Evolutionary conservation across 2,113 vertebrate genomes (phyloP).

Genomic region (Indicator indicator): DNA sequence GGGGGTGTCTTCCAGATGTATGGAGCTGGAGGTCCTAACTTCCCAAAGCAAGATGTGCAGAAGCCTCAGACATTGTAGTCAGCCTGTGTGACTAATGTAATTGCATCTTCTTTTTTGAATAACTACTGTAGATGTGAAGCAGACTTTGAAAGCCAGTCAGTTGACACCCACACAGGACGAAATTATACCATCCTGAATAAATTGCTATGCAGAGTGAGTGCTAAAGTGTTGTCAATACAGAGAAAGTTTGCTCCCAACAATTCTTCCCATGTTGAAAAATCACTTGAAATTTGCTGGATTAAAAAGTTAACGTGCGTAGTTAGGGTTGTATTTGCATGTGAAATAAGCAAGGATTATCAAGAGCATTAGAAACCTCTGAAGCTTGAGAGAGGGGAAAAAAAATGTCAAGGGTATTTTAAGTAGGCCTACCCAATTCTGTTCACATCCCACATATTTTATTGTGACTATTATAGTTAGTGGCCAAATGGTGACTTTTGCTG

Average conservation of each 20-base stretch:
- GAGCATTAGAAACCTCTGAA: background rate
- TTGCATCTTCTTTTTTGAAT: slow-evolving; percentile 13
- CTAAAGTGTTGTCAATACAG: background rate
- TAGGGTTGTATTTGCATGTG: background rate
- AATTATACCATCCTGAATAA: slow-evolving; percentile 35
- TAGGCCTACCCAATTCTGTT: background rate
- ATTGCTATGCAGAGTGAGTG: background rate
- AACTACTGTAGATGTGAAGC: slow-evolving; percentile 5
- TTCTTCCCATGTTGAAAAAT: background rate
- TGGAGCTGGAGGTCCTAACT: background rate
- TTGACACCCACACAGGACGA: slow-evolving; percentile 13
- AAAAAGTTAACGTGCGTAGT: background rate
- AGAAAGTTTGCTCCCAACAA: background rate
- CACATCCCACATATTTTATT: background rate
- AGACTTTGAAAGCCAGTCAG: slow-evolving; percentile 25
- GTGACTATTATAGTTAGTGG: background rate
- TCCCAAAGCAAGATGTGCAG: background rate
- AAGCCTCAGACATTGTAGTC: background rate
- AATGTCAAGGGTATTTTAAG: background rate
- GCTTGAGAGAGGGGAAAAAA: background rate
- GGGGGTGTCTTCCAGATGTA: background rate
- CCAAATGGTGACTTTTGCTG: background rate
- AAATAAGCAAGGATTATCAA: background rate
- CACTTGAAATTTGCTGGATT: background rate
- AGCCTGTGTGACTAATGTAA: slow-evolving; percentile 20